Conservation (phyloP, 2,797 vertebrate genomes). For the Octomys mimax region DNA sequence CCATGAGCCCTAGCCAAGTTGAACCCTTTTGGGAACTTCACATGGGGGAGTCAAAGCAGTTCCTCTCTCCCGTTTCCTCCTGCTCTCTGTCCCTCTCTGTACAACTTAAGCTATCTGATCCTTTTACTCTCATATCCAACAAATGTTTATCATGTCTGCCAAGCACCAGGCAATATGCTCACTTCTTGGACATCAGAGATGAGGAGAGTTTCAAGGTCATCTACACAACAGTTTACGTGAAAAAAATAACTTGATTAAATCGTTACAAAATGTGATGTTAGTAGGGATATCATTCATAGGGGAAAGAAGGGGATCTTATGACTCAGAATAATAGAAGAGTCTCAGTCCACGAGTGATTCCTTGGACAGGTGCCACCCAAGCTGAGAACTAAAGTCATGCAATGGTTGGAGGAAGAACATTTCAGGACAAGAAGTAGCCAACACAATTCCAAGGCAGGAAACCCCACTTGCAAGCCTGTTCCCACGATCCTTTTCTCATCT, state of each 20-base stretch:
- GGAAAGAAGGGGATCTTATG: not conserved
- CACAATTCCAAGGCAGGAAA: accelerated
- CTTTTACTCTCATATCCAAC: not conserved
- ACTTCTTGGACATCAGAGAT: not conserved
- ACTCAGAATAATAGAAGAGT: not conserved
- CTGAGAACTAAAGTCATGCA: not conserved
- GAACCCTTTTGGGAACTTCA: not conserved
- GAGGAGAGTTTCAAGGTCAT: not conserved
- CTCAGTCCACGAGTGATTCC: not conserved
- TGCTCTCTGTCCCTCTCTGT: accelerated
- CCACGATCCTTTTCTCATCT: not conserved
- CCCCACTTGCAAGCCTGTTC: not conserved
- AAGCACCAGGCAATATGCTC: not conserved
- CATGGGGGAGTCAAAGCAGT: not conserved
- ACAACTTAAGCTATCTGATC: not conserved
- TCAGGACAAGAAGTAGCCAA: not conserved
- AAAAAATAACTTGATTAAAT: not conserved
- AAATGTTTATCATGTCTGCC: not conserved
- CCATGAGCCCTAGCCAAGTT: not conserved
- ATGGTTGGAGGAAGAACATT: not conserved
- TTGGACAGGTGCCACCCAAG: not conserved
- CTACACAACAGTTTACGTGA: not conserved
- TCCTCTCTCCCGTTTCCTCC: not conserved
- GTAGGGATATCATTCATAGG: not conserved
- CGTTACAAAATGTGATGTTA: not conserved